A percentile compares a stretch with the other conserved stretches of the same genome.
These are phyloP conservation scores for Pelosia muscerda DNA, from an alignment of 2,888 invertebrate genomes.

Conservation along the genomic window DNA sequence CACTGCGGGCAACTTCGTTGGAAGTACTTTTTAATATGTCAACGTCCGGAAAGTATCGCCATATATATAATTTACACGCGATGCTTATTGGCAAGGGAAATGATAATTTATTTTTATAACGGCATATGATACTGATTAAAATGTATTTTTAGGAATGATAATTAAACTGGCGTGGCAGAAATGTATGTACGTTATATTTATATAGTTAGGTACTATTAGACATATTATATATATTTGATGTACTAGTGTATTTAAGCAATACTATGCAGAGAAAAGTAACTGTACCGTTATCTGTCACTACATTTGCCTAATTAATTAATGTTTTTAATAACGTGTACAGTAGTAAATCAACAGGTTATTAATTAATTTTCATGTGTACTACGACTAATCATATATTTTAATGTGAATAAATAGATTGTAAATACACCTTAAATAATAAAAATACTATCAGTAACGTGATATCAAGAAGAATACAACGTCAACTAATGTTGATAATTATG, in stretches of 20 bases:
- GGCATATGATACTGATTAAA: constrained; percentile 26
- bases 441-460: neutral
- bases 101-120: constrained; percentile 26
- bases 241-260: neutral
- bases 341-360: constrained; percentile 25
- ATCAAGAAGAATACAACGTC: neutral
- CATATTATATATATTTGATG: too few species aligned
- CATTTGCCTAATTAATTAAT: neutral
- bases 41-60: constrained; percentile 62
- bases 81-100: constrained; percentile 38
- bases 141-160: constrained; percentile 30
- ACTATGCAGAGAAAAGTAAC: neutral
- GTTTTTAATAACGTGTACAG: neutral
- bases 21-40: constrained; percentile 74
- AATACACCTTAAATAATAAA: neutral
- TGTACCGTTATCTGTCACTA: neutral
- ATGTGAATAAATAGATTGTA: neutral
- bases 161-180: neutral
- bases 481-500: neutral
- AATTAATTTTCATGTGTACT: neutral
- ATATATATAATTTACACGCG: constrained; percentile 50
- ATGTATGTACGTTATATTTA: neutral
- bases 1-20: constrained; percentile 80
- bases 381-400: neutral
- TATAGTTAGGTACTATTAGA: too few species aligned